Evolutionary conservation across 2,888 invertebrate genomes (phyloP), one percentile per base, ranked within the genome.

Genomic region (Mesopsocus fuscifrons): DNA sequence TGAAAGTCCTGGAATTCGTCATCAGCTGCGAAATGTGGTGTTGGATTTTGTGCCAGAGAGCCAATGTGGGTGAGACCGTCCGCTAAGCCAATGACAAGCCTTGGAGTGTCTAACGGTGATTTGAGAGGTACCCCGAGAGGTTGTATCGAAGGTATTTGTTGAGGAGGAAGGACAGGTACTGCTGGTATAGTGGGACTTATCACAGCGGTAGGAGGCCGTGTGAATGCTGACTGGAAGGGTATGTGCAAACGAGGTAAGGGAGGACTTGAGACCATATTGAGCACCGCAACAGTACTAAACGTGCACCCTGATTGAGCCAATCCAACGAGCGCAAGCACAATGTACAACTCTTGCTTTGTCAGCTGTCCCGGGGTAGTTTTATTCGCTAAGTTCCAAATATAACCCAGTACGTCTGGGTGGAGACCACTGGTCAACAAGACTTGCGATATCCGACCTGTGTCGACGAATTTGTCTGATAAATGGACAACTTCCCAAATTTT

Each of bases 351-450:
- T 43, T 62, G 61, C 45, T 65, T 63, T 0, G 63, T 65, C 22
- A 66, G 55, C 34, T 60, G 59, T 3, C 65, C 65, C 6, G 63
- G 59, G 17, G 63, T 62, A 34, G 61, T 63, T 47, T 59, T 58
- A 52, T 66, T 66, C 0, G 63, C 62, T 32, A 66, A 51, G 31
- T 59, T 60, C 66, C 66, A 66, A 46, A 66, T 62, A 49, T 60
- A 63, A 11, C 65, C 66, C 41, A 66, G 55, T 15, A 61, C 57
- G 48, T 65, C 64, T 1, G 63, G 62, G 0, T 63, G 55, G 41
- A 66, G 52, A 45, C 63, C 61, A 50, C 65, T 65, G n/a, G 64
- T 63, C 30, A 65, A 53, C 23, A 66, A 53, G 11, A 66, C 46
- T 2, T 61, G 59, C 49, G 61, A 62, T n/a, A 63, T 57, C 48